Conservation (phyloP, 1,140 invertebrate genomes). For the Drosophila grimshawi region DNA sequence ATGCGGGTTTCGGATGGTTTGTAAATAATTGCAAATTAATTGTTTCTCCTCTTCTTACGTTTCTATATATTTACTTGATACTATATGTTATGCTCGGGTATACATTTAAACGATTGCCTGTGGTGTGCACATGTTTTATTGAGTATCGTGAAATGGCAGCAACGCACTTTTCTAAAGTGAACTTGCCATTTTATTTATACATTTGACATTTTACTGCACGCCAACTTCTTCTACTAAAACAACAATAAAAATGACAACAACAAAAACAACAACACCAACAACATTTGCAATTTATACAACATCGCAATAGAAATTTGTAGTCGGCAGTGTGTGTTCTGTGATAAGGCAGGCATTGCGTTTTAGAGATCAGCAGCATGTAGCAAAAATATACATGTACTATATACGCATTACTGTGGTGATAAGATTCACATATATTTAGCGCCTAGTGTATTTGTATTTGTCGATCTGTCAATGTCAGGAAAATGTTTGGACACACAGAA, state of each 20-base stretch:
- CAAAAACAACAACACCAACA: not conserved
- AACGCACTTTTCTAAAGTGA: slow-evolving; percentile 46
- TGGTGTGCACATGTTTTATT: slow-evolving; percentile 3
- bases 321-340: not conserved
- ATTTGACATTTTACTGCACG: slow-evolving; percentile 69
- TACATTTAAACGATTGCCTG: slow-evolving; percentile 14
- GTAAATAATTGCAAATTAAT: slow-evolving; percentile 21
- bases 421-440: no score
- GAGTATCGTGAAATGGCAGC: slow-evolving; percentile 21
- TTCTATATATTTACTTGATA: slow-evolving; percentile 1
- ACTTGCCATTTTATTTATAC: slow-evolving; percentile 65
- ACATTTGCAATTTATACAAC: not conserved
- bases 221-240: slow-evolving; percentile 30
- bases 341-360: not conserved
- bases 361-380: not conserved
- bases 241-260: not conserved
- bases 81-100: not conserved
- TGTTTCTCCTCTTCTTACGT: not conserved
- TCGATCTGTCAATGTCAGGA: no score
- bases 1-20: slow-evolving; percentile 38
- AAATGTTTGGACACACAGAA: no score
- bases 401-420: not conserved
- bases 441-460: no score
- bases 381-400: no score
- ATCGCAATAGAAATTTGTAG: no score